Percentiles rank a stretch among this genome's conserved stretches.
Evolutionary conservation across 2,797 vertebrate genomes (phyloP).

Genomic region (Fratercula arctica): DNA sequence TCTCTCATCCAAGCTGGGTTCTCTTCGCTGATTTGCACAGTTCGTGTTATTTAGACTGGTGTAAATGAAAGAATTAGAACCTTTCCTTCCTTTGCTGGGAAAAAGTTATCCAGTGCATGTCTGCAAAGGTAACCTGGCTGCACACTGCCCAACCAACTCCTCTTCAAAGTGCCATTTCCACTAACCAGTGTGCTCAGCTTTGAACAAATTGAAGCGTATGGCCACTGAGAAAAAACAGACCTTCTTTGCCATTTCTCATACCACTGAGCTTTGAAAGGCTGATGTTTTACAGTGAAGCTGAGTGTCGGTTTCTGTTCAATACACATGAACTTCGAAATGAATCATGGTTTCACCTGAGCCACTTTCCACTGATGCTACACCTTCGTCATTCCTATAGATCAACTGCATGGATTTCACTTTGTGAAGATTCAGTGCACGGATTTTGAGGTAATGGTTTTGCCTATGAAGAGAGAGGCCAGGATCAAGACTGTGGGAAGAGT

Average conservation of each 20-base stretch:
- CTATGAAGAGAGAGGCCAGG: background rate
- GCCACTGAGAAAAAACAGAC: background rate
- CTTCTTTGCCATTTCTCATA: background rate
- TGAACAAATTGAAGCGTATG: background rate
- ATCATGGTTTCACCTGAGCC: background rate
- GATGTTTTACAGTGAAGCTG: background rate
- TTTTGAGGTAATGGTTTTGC: background rate
- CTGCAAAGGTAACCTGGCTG: background rate
- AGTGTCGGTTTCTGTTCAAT: background rate
- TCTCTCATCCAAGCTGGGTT: background rate
- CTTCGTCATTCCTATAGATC: background rate
- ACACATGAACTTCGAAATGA: background rate
- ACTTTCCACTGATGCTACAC: background rate
- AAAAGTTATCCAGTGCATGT: rapidly evolving
- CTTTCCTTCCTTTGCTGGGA: background rate
- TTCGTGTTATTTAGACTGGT: background rate
- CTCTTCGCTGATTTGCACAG: background rate
- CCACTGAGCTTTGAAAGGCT: background rate
- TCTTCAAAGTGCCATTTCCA: background rate
- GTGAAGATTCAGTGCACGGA: background rate
- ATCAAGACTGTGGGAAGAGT: background rate
- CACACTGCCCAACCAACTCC: background rate
- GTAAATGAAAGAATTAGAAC: background rate
- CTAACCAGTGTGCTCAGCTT: background rate
- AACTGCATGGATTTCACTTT: background rate